Base-by-base conservation (phyloP, 2,888 invertebrate species). In the Epinotia brunnichana region DNA sequence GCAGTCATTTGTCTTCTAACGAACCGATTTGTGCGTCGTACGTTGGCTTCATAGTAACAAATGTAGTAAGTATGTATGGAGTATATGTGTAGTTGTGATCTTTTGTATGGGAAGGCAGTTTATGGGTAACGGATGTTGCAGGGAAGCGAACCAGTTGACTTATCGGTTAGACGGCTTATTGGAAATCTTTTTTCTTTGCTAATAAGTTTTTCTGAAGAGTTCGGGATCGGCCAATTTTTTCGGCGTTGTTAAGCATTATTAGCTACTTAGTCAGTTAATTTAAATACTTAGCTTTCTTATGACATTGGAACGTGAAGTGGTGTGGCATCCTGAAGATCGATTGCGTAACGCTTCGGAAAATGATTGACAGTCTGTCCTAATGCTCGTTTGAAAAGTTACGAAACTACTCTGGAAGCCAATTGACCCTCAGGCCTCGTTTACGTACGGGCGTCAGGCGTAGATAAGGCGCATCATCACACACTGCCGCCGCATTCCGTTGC, bases 1-100 rank as follows among this genome's bases (percentile, higher is more conserved):
- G 84, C 76, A 78, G 81, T 87, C 88, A 92, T 93, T 92, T 91
- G 87, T 93, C 92, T 93, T 90, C 82, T 92, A 93, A 92, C 88
- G 90, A 89, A 91, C 88, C 91, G 92, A 91, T 90, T 88, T 89
- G 91, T 90, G 92, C 91, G 92, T 91, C 85, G 86, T 86, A 21
- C 53, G 53, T 39, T 13, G 13, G 4, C 11, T 15, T 39, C 15
- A 9, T 17, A 19, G 9, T n/a, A 15, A 39, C 13, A 53, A 64
- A 64, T 2, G 54, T 39, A 21, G 51, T 51, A 54, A 54, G 51
- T 39, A 17, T 19, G 10, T 39, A 54, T 39, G 17, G 19, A 10
- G 9, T 10, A 2, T n/a, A n/a, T 41, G 13, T 15, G 39, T 11
- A n/a, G 15, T 54, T 54, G 24, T 10, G n/a, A 56, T 41, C 54